phyloP scores from a whole-genome alignment of 2,113 vertebrate species.

The Candoia aspera region DNA sequence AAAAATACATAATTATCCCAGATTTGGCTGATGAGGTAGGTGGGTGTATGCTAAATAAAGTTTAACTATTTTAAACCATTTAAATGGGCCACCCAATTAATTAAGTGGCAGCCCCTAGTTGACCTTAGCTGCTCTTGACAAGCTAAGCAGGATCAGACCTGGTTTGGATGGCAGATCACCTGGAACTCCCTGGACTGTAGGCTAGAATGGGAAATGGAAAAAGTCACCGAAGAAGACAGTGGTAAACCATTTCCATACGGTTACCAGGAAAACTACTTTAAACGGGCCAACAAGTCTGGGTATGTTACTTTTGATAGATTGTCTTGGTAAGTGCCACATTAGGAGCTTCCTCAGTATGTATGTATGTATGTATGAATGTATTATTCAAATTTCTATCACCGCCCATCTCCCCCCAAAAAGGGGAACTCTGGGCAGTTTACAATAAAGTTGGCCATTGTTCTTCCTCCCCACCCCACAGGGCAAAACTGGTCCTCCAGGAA shows the following conservation, averaged over 20 bases:
- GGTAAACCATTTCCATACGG: background rate
- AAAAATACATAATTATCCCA: background rate
- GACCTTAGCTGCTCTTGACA: no score
- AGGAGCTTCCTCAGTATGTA: background rate
- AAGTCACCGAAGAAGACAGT: background rate
- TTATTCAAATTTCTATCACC: no score
- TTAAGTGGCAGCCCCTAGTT: background rate
- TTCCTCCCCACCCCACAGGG: conserved; percentile 57
- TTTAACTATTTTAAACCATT: background rate
- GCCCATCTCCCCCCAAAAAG: no score
- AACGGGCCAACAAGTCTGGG: background rate
- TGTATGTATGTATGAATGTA: no score
- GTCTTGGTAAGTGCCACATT: fast-evolving
- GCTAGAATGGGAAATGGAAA: background rate
- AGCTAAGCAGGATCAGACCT: no score
- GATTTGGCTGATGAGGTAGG: background rate
- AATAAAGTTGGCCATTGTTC: background rate
- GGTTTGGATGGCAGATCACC: background rate
- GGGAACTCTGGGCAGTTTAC: no score
- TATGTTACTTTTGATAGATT: background rate
- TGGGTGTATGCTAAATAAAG: background rate
- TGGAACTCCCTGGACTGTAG: background rate
- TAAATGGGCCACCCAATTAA: background rate
- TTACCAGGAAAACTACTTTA: background rate
- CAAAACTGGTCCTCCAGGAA: conserved; percentile 10